Evolutionary conservation across 2,888 invertebrate genomes (phyloP).

Genomic region (Ypsolopha scabrella): DNA sequence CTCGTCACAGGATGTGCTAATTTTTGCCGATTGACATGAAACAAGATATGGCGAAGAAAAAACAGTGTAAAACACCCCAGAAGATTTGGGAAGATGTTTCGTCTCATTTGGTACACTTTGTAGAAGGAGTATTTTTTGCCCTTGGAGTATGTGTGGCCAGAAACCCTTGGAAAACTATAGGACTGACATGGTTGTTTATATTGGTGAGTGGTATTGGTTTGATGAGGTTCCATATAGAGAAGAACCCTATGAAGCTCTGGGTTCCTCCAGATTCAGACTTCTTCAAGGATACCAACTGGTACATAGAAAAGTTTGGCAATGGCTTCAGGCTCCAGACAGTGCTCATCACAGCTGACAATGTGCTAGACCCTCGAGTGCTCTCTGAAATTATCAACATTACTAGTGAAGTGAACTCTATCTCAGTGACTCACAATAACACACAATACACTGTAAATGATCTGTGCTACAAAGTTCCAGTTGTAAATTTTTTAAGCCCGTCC

Average conservation of each 20-base stretch:
- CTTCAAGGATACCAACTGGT: constrained; percentile 77
- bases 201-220: constrained; percentile 72
- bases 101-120: constrained; percentile 48
- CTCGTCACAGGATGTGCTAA: not conserved
- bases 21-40: constrained; percentile 1
- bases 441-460: constrained; percentile 36
- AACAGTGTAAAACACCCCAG: constrained; percentile 40
- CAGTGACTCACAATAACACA: constrained; percentile 30
- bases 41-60: constrained; percentile 44
- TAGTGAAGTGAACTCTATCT: constrained; percentile 49
- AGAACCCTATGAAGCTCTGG: constrained; percentile 82
- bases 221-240: constrained; percentile 76
- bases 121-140: constrained; percentile 59
- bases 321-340: constrained; percentile 73
- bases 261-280: constrained; percentile 80
- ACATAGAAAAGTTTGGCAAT: constrained; percentile 74
- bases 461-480: constrained; percentile 54
- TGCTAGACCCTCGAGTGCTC: constrained; percentile 73
- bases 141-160: constrained; percentile 73
- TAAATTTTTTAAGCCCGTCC: constrained; percentile 36
- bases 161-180: constrained; percentile 72
- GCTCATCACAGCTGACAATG: constrained; percentile 75
- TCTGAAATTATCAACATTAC: constrained; percentile 62
- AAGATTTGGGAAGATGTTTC: constrained; percentile 52
- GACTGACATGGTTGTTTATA: constrained; percentile 66